A percentile compares a stretch with the other conserved stretches of the same genome.
These are phyloP conservation scores for Euproctis similis DNA, from an alignment of 2,888 invertebrate species.

Conservation along the genomic window DNA sequence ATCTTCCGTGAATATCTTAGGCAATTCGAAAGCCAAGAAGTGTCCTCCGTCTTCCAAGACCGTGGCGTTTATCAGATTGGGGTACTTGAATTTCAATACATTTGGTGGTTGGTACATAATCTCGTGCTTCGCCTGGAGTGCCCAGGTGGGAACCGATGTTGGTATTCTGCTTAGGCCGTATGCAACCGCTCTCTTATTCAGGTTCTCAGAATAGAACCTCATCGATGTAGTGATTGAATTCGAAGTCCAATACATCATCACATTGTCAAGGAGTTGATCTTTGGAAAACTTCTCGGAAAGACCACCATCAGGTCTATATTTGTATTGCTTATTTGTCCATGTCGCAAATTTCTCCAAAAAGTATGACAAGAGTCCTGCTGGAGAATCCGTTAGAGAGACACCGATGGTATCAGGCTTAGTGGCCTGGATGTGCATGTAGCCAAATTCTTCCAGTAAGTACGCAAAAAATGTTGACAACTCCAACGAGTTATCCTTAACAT, in stretches of 20 bases:
- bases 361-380: slow-evolving; percentile 87
- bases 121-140: slow-evolving; percentile 82
- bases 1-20: slow-evolving; percentile 80
- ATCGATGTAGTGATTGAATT: slow-evolving; percentile 84
- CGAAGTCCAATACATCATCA: slow-evolving; percentile 90
- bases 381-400: slow-evolving; percentile 80
- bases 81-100: slow-evolving; percentile 72
- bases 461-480: slow-evolving; percentile 29
- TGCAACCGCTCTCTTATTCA: slow-evolving; percentile 37
- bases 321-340: slow-evolving; percentile 77
- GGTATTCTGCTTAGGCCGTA: slow-evolving; percentile 36
- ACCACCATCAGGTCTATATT: slow-evolving; percentile 79
- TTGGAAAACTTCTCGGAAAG: slow-evolving; percentile 77
- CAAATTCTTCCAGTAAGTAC: slow-evolving; percentile 40
- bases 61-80: slow-evolving; percentile 79
- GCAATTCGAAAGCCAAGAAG: slow-evolving; percentile 87
- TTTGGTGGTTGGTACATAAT: slow-evolving; percentile 74
- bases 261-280: slow-evolving; percentile 85
- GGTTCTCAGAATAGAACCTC: slow-evolving; percentile 82
- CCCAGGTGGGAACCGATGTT: slow-evolving; percentile 25
- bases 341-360: slow-evolving; percentile 90
- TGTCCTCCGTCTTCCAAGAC: slow-evolving; percentile 85
- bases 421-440: slow-evolving; percentile 83
- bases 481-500: no score
- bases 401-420: slow-evolving; percentile 92